Conservation (phyloP, 2,113 vertebrate genomes). For the Tupaia tana region DNA sequence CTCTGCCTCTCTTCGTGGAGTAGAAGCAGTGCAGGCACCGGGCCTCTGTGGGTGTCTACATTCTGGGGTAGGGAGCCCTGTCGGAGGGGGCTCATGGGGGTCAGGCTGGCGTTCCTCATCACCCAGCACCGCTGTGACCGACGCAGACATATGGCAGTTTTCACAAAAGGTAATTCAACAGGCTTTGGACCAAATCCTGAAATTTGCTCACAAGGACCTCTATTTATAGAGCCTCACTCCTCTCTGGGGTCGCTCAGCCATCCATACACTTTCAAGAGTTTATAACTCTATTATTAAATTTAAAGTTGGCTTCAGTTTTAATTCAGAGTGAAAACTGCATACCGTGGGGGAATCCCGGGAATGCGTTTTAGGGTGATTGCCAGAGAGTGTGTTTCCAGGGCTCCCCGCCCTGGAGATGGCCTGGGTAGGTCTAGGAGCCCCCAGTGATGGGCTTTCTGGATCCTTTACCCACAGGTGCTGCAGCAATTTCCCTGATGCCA, state of each 20-base stretch:
- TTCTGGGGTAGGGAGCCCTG: neutral
- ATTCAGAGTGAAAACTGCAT: constrained; percentile 66
- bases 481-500: constrained; percentile 24
- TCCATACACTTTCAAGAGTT: constrained; percentile 63
- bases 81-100: neutral
- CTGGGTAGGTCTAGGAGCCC: neutral
- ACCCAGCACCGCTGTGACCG: neutral
- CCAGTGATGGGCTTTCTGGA: constrained; percentile 53
- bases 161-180: constrained; percentile 60
- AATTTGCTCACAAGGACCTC: constrained; percentile 56
- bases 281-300: constrained; percentile 77
- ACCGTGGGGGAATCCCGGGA: constrained; percentile 51
- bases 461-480: constrained; percentile 64
- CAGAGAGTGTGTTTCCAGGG: constrained; percentile 26
- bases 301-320: constrained; percentile 73
- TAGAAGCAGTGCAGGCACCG: accelerated
- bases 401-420: neutral
- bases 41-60: neutral
- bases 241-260: constrained; percentile 56
- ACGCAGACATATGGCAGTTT: neutral
- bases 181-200: constrained; percentile 28
- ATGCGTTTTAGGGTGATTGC: neutral
- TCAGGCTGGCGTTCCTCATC: accelerated
- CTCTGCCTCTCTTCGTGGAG: neutral
- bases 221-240: constrained; percentile 63